Conservation (phyloP, 1,140 invertebrate species). For the Amphibalanus amphitrite region DNA sequence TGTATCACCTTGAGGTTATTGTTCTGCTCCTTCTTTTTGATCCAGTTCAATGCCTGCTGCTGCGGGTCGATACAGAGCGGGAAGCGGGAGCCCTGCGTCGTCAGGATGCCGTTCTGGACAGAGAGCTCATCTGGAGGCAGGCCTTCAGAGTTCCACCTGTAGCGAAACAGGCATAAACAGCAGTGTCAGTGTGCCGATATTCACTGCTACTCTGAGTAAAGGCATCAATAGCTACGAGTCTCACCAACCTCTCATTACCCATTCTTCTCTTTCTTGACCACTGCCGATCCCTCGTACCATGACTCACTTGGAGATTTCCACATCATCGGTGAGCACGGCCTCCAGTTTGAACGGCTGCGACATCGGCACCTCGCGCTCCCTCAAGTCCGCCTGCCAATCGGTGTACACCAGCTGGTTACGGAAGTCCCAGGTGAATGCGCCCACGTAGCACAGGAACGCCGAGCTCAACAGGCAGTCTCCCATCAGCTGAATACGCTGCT, state of each 20-base stretch:
- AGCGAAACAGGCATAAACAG: no score
- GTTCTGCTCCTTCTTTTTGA: constrained; percentile 59
- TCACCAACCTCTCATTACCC: no score
- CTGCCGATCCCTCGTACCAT: no score
- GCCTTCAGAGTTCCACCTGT: constrained; percentile 67
- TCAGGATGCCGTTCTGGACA: constrained; percentile 76
- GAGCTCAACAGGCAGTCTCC: constrained; percentile 68
- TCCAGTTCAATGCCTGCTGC: constrained; percentile 67
- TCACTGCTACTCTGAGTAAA: no score
- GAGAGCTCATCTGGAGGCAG: constrained; percentile 76
- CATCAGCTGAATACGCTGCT: constrained; percentile 47
- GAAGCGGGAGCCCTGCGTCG: constrained; percentile 51
- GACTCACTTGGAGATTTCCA: constrained; percentile 65
- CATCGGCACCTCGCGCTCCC: constrained; percentile 28
- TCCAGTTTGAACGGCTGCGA: not conserved
- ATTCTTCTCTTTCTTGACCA: no score
- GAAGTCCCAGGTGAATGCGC: constrained; percentile 72
- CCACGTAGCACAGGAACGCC: constrained; percentile 64
- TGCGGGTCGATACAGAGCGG: constrained; percentile 84
- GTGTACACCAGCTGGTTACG: constrained; percentile 59
- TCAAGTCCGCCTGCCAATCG: constrained; percentile 54
- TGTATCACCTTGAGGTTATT: constrained; percentile 51
- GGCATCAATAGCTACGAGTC: no score
- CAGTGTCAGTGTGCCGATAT: no score
- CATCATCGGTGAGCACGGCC: constrained; percentile 53